Evolutionary conservation across 1,140 invertebrate species (phyloP).

Genomic region (Ceratosolen fusciceps): DNA sequence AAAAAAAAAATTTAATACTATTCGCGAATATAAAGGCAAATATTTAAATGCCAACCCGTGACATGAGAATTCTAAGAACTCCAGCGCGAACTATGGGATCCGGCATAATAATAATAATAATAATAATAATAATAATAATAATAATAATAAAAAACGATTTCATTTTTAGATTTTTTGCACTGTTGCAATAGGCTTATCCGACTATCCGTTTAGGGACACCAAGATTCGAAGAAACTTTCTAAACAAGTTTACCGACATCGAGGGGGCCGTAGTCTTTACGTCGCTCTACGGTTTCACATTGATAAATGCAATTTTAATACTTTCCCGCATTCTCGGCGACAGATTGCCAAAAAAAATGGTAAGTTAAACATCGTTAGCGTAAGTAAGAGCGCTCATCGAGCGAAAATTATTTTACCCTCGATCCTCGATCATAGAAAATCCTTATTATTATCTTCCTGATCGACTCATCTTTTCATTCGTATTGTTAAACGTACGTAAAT

Average conservation of each 20-base stretch:
- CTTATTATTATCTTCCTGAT: too few species aligned
- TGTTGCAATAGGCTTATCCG: conserved; percentile 53
- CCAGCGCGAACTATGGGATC: too few species aligned
- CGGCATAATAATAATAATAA: not conserved
- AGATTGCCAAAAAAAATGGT: conserved; percentile 59
- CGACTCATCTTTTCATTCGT: too few species aligned
- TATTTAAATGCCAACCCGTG: too few species aligned
- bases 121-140: not conserved
- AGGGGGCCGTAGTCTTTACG: conserved; percentile 51
- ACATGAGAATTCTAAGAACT: not conserved
- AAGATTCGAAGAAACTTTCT: conserved; percentile 50
- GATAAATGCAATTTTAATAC: conserved; percentile 56
- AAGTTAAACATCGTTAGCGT: conserved; percentile 46
- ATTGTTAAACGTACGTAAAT: too few species aligned
- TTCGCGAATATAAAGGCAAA: too few species aligned
- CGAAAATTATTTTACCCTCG: too few species aligned
- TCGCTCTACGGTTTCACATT: conserved; percentile 56
- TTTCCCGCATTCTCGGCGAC: conserved; percentile 55
- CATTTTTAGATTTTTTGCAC: conserved; percentile 57
- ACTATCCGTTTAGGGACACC: conserved; percentile 51
- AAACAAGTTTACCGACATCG: conserved; percentile 23
- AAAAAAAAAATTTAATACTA: too few species aligned
- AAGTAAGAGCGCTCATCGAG: too few species aligned
- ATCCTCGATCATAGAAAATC: too few species aligned
- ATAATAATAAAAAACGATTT: not conserved